Base-by-base conservation (phyloP, 2,797 vertebrate species). In the Crenichthys baileyi region DNA sequence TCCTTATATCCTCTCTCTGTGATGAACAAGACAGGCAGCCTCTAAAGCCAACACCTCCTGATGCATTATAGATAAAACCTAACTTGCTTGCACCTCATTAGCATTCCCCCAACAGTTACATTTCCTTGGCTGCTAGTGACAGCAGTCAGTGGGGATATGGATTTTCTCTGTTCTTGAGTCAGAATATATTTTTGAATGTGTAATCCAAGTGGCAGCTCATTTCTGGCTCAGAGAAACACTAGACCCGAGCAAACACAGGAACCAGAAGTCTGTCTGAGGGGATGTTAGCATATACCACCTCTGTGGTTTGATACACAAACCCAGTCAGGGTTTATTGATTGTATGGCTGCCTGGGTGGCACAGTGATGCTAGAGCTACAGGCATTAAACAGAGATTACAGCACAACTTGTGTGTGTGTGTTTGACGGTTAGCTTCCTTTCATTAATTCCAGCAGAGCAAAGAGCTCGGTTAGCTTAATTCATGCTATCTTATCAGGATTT, bases 171-270 rank as follows among this genome's bases (percentile, higher is more conserved):
- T 79, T 82, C 77, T 82, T 72, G 0, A 78, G 85, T 88, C 83
- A 76, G 79, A 88, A 87, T 88, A 84, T 86, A 61, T 55, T 72
- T 72, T 88, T 84, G 80, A 88, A 90, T 58, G 84, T 83, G 84
- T 85, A 85, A 85, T 91, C 87, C 85, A 87, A 87, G 85, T 78
- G 82, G 85, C 83, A 78, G 88, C 87, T 88, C 87, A 56, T 86
- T 81, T 78, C 81, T 82, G 87, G 81, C 83, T 68, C 67, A 29
- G 73, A 12, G 61, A 80, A 78, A 79, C 70, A 63, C 75, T 80
- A 72, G 85, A 79, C 78, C 65, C 1, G 29, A 77, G 76, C 80
- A 82, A 87, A 91, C 88, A 55, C 70, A 29, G 77, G 68, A 81
- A 83, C 75, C 75, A 83, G 76, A 73, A 75, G 71, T 79, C 75